A percentile compares a stretch with the other conserved stretches of the same genome.
Evolutionary conservation across 2,888 invertebrate genomes (phyloP).

Genomic region (Bruchidius siliquastri): DNA sequence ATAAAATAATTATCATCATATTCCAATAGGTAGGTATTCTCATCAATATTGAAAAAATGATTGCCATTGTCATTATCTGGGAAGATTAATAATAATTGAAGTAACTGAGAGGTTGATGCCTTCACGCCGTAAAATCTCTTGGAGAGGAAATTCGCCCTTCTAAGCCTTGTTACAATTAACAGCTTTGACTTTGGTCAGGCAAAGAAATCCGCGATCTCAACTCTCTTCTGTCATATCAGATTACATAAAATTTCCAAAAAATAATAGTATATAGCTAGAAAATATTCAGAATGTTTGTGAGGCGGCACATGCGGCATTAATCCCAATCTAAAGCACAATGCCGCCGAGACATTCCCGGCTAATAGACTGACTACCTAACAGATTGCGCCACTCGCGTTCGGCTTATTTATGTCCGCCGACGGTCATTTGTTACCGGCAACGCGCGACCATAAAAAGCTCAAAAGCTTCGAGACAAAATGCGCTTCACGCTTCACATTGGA

Average conservation of each 20-base stretch:
- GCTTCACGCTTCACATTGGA: neutral
- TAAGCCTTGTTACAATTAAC: too few relatives aligned
- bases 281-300: conserved; percentile 42
- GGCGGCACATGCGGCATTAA: conserved; percentile 38
- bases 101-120: too few relatives aligned
- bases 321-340: conserved; percentile 43
- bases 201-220: neutral
- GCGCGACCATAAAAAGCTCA: conserved; percentile 3
- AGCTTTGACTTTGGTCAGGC: neutral
- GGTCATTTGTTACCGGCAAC: conserved; percentile 34
- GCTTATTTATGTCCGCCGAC: conserved; percentile 39
- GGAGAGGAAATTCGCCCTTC: too few relatives aligned
- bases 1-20: too few relatives aligned
- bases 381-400: conserved; percentile 43
- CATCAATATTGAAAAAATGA: too few relatives aligned
- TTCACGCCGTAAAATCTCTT: too few relatives aligned
- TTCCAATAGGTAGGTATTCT: too few relatives aligned
- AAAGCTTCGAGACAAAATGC: neutral
- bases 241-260: neutral
- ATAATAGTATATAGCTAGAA: conserved; percentile 13
- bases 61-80: too few relatives aligned
- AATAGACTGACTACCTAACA: conserved; percentile 45
- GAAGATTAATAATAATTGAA: too few relatives aligned
- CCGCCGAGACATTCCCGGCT: conserved; percentile 43
- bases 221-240: neutral